phyloP scores from a whole-genome alignment of 2,888 invertebrate species.

The Sesia apiformis region DNA sequence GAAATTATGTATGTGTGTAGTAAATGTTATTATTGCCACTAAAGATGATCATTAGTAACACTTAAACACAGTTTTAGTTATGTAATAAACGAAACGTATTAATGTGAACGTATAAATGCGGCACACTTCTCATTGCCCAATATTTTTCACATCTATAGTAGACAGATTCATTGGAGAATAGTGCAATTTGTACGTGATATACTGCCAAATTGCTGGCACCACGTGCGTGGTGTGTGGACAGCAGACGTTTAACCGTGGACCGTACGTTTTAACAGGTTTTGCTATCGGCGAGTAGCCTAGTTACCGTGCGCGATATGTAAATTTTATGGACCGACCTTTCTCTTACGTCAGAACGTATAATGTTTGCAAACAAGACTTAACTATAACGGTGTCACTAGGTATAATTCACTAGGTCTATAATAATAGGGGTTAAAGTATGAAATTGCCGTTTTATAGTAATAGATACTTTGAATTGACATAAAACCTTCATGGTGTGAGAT shows the following conservation, averaged over 20 bases:
- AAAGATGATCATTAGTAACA: too few species aligned
- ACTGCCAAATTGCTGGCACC: not conserved
- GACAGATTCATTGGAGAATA: not conserved
- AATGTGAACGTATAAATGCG: not conserved
- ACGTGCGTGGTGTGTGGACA: too few species aligned
- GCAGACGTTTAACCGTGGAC: too few species aligned
- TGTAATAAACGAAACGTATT: not conserved
- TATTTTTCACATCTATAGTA: too few species aligned
- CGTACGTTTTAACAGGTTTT: not conserved
- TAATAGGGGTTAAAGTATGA: too few species aligned
- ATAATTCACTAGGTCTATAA: too few species aligned
- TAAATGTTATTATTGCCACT: too few species aligned
- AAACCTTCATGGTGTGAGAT: too few species aligned
- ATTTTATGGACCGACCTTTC: not conserved
- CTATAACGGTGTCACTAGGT: too few species aligned
- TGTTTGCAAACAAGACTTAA: not conserved
- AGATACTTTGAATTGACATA: too few species aligned
- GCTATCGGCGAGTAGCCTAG: not conserved
- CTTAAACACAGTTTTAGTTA: not conserved
- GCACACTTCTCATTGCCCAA: not conserved
- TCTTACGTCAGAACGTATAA: constrained; percentile 4
- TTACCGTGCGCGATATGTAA: not conserved
- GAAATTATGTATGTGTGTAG: too few species aligned
- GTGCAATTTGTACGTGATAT: constrained; percentile 12
- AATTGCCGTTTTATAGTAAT: too few species aligned